Percentiles rank a stretch among this genome's conserved stretches.
phyloP scores from a whole-genome alignment of 2,797 vertebrate species.

The Rhynchotus rufescens region DNA sequence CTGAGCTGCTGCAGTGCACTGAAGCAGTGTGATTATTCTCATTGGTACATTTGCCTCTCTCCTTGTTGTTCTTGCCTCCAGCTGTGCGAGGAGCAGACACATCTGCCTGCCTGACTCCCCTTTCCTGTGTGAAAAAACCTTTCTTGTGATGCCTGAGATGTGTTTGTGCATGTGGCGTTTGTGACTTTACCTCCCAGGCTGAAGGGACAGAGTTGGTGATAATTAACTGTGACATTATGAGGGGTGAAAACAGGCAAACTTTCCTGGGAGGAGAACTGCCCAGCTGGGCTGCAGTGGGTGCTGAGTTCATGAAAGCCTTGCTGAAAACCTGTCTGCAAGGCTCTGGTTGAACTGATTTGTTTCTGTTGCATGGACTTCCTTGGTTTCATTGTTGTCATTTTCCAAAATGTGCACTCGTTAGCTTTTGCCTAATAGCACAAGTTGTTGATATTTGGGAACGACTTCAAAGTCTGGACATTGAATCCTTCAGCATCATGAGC shows the following conservation, averaged over 20 bases:
- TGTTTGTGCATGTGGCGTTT: not conserved
- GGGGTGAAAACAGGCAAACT: constrained; percentile 26
- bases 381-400: constrained; percentile 17
- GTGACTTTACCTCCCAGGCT: not conserved
- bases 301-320: not conserved
- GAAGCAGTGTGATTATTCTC: not conserved
- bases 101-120: rapidly evolving
- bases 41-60: not conserved
- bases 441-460: not conserved
- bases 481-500: constrained; percentile 25
- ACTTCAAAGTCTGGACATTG: not conserved
- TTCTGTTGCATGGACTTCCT: not conserved
- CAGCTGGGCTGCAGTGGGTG: not conserved
- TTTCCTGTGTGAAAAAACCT: not conserved
- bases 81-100: not conserved
- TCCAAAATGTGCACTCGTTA: not conserved
- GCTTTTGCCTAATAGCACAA: not conserved
- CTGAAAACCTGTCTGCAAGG: not conserved
- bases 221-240: not conserved
- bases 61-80: not conserved
- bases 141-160: not conserved
- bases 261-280: not conserved
- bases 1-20: not conserved
- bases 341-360: not conserved
- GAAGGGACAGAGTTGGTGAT: not conserved